A percentile compares a stretch with the other conserved stretches of the same genome.
Conservation (phyloP, 2,113 vertebrate genomes). For the Morone chrysops region DNA sequence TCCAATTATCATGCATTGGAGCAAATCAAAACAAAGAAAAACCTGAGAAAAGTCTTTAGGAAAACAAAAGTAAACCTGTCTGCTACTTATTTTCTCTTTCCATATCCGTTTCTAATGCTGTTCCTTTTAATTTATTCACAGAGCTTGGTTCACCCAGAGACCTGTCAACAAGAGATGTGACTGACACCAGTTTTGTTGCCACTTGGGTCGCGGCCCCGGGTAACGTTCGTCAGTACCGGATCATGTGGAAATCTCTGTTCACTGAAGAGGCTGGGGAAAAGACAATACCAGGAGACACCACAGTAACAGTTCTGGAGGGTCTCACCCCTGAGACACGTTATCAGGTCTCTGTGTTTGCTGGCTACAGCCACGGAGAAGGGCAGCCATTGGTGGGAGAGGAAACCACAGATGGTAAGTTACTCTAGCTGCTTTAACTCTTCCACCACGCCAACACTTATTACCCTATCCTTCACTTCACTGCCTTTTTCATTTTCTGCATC, state of each 20-base stretch:
- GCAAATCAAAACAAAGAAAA: slow-evolving; percentile 6
- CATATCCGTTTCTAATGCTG: slow-evolving; percentile 4
- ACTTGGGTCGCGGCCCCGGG: slow-evolving; percentile 95
- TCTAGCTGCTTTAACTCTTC: slow-evolving; percentile 48
- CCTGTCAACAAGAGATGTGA: slow-evolving; percentile 92
- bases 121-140: slow-evolving; percentile 68
- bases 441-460: slow-evolving; percentile 10
- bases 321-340: slow-evolving; percentile 97
- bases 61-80: slow-evolving; percentile 11
- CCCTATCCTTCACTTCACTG: not conserved
- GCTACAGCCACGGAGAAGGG: slow-evolving; percentile 91
- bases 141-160: slow-evolving; percentile 93
- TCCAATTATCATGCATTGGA: slow-evolving; percentile 16
- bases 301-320: slow-evolving; percentile 88
- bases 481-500: not conserved
- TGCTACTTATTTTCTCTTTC: not conserved
- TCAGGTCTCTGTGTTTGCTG: slow-evolving; percentile 91
- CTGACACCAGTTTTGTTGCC: slow-evolving; percentile 90
- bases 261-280: slow-evolving; percentile 91
- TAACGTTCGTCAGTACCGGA: slow-evolving; percentile 89
- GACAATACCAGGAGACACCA: slow-evolving; percentile 85
- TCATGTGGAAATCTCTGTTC: slow-evolving; percentile 93
- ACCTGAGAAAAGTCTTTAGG: not conserved
- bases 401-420: slow-evolving; percentile 91
- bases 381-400: slow-evolving; percentile 91